Evolutionary conservation across 2,113 vertebrate genomes (phyloP).

Genomic region (Seriola rivoliana): DNA sequence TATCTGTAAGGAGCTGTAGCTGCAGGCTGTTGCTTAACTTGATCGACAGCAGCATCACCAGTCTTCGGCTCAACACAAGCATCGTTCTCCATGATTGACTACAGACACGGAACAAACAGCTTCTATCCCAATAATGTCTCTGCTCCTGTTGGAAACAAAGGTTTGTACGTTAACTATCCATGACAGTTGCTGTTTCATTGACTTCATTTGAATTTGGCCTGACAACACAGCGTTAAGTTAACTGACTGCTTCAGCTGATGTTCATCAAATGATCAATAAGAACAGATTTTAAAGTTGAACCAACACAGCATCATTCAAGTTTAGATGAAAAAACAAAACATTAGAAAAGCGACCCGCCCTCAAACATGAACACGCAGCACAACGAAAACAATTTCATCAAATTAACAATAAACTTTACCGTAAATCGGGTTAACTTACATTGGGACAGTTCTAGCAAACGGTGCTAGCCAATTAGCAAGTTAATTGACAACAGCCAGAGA

Average conservation of each 20-base stretch:
- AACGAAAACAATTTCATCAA: neutral
- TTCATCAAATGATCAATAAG: too few species aligned
- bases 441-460: neutral
- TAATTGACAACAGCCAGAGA: slow-evolving; percentile 69
- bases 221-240: neutral
- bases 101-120: slow-evolving; percentile 52
- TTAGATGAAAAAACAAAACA: neutral
- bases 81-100: slow-evolving; percentile 91
- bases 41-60: slow-evolving; percentile 83
- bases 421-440: neutral
- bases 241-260: neutral
- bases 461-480: slow-evolving; percentile 56
- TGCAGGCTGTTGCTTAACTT: slow-evolving; percentile 76
- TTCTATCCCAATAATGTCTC: slow-evolving; percentile 47
- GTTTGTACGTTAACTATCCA: neutral
- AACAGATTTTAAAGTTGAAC: too few species aligned
- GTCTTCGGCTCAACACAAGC: slow-evolving; percentile 85
- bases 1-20: slow-evolving; percentile 88
- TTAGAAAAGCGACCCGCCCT: rapidly evolving
- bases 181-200: neutral
- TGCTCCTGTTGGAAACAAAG: slow-evolving; percentile 53
- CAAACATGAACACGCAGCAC: neutral
- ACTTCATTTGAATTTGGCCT: neutral
- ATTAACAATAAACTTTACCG: neutral
- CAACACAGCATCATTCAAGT: neutral